A percentile compares a stretch with the other conserved stretches of the same genome.
Evolutionary conservation across 2,888 invertebrate species (phyloP).

Genomic region (Cyclophora albipunctata): DNA sequence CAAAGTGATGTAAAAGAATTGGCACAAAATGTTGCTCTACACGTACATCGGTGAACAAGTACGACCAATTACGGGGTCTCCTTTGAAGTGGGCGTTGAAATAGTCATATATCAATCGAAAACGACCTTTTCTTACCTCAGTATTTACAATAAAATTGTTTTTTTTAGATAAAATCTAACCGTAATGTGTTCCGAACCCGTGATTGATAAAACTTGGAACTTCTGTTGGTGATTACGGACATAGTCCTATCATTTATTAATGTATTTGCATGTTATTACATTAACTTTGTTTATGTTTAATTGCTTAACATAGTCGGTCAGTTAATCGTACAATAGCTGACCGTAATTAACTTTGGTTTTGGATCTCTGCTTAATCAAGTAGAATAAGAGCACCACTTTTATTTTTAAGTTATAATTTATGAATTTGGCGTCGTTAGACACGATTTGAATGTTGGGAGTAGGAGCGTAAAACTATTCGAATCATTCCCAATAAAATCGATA

Average conservation of each 20-base stretch:
- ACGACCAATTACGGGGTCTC: background rate
- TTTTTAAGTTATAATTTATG: constrained; percentile 18
- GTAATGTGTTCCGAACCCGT: constrained; percentile 44
- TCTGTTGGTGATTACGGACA: constrained; percentile 24
- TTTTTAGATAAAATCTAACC: constrained; percentile 33
- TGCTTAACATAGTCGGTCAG: constrained; percentile 23
- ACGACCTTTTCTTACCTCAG: constrained; percentile 41
- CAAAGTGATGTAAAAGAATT: no score
- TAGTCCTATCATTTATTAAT: constrained; percentile 19
- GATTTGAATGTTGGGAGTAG: constrained; percentile 2
- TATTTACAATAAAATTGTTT: constrained; percentile 39
- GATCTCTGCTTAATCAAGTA: constrained; percentile 40
- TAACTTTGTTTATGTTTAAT: constrained; percentile 28
- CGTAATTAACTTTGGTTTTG: constrained; percentile 27
- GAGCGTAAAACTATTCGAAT: constrained; percentile 6
- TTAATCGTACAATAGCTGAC: constrained; percentile 20
- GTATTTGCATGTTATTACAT: constrained; percentile 16
- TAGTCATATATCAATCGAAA: constrained; percentile 26
- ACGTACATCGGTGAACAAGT: no score
- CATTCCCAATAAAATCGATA: constrained; percentile 11
- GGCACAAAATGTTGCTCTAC: no score
- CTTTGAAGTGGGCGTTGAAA: constrained; percentile 5
- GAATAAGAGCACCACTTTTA: constrained; percentile 28
- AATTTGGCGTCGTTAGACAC: constrained; percentile 1
- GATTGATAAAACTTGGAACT: constrained; percentile 19